These are phyloP conservation scores for Tenthredo scrophulariae DNA, from an alignment of 2,888 invertebrate genomes.

Conservation along the genomic window DNA sequence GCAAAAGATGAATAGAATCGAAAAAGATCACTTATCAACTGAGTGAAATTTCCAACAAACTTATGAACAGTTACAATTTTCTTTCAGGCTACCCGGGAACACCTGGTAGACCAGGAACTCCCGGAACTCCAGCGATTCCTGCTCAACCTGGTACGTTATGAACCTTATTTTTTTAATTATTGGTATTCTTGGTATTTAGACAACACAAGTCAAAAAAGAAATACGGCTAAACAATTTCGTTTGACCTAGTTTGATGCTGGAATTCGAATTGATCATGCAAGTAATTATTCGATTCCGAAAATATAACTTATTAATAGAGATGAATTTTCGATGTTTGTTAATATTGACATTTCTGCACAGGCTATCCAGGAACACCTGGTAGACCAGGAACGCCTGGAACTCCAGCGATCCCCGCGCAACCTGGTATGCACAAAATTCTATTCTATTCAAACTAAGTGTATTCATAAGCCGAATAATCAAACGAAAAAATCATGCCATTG, in stretches of 20 bases:
- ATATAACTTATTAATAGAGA: too few species aligned
- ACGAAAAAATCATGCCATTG: too few species aligned
- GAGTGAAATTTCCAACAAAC: neutral
- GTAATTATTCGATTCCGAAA: too few species aligned
- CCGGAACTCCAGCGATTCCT: constrained; percentile 60
- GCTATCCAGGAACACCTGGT: constrained; percentile 59
- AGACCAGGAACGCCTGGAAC: constrained; percentile 75
- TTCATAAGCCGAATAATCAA: too few species aligned
- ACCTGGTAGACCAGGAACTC: constrained; percentile 62
- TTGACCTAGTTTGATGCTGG: too few species aligned
- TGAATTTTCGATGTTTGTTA: too few species aligned
- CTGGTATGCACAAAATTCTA: neutral
- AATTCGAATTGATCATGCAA: too few species aligned
- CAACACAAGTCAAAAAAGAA: too few species aligned
- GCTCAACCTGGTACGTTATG: constrained; percentile 66
- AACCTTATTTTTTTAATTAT: constrained; percentile 50
- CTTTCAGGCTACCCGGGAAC: constrained; percentile 62
- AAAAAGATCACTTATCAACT: neutral
- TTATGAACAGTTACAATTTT: neutral
- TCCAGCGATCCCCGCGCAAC: constrained; percentile 65
- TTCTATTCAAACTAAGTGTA: neutral
- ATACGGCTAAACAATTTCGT: too few species aligned
- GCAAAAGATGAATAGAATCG: neutral
- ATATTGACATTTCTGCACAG: neutral
- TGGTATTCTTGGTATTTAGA: too few species aligned